These are phyloP conservation scores for Drosophila nasuta DNA, from an alignment of 1,140 invertebrate genomes.

Conservation along the genomic window DNA sequence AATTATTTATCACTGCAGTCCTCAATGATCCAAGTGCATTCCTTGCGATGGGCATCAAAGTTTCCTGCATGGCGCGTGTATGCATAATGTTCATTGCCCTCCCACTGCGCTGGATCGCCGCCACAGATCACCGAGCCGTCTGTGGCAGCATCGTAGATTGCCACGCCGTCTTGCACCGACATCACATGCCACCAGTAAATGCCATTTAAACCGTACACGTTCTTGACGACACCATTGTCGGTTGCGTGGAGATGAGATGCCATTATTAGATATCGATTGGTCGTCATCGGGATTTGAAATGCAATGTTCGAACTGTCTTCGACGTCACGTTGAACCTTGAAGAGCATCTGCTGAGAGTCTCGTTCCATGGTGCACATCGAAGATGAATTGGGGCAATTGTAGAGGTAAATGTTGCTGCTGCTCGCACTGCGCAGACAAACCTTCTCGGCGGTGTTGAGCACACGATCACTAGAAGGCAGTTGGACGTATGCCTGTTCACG, in stretches of 20 bases:
- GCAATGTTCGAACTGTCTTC: slow-evolving; percentile 44
- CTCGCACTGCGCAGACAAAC: slow-evolving; percentile 66
- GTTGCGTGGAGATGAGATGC: slow-evolving; percentile 33
- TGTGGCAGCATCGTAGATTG: slow-evolving; percentile 51
- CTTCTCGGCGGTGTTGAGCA: slow-evolving; percentile 38
- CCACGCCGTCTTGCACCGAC: slow-evolving; percentile 33
- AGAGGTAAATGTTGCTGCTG: slow-evolving; percentile 48
- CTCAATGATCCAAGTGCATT: slow-evolving; percentile 71
- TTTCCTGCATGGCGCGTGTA: slow-evolving; percentile 51
- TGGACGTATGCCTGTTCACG: slow-evolving; percentile 4
- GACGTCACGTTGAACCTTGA: slow-evolving; percentile 35
- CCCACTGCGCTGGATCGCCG: slow-evolving; percentile 58
- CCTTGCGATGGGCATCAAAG: slow-evolving; percentile 22
- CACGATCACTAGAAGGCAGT: background rate
- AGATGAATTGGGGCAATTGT: slow-evolving; percentile 65
- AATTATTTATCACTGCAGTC: slow-evolving; percentile 59
- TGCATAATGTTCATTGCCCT: slow-evolving; percentile 54
- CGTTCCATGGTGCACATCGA: slow-evolving; percentile 58
- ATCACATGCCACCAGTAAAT: slow-evolving; percentile 58
- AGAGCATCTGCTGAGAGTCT: slow-evolving; percentile 59
- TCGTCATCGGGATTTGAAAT: slow-evolving; percentile 60
- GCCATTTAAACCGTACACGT: slow-evolving; percentile 54
- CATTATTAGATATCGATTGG: slow-evolving; percentile 57
- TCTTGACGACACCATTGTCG: slow-evolving; percentile 41
- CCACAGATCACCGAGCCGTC: slow-evolving; percentile 55